Percentiles rank a stretch among this genome's conserved stretches.
Conservation (phyloP, 2,888 invertebrate genomes). For the Cantharis rustica region DNA sequence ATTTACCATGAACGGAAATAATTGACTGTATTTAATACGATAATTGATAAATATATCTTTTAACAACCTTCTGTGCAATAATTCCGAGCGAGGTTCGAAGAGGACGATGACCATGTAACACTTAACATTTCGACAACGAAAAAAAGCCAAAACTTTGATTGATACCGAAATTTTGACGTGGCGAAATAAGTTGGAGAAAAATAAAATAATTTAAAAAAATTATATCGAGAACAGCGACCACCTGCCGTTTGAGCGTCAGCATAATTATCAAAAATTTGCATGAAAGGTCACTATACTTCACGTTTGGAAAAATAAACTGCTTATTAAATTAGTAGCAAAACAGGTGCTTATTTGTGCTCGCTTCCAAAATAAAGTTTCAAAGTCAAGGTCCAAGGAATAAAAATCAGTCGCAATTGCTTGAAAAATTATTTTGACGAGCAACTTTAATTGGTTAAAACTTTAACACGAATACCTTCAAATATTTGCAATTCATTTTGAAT, state of each 20-base stretch:
- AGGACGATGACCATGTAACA: constrained; percentile 5
- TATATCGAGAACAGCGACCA: constrained; percentile 8
- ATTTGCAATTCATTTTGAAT: constrained; percentile 6
- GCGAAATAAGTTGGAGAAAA: background rate
- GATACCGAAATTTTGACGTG: background rate
- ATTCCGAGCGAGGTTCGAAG: background rate
- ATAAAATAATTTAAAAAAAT: constrained; percentile 9
- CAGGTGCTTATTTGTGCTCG: constrained; percentile 18
- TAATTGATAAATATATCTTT: background rate
- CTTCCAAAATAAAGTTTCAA: constrained; percentile 12
- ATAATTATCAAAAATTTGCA: constrained; percentile 19
- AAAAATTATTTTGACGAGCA: constrained; percentile 7
- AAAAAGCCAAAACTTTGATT: background rate
- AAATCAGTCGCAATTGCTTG: constrained; percentile 7
- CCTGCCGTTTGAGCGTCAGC: constrained; percentile 11
- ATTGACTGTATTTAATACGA: background rate
- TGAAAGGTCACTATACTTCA: constrained; percentile 10
- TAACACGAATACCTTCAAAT: constrained; percentile 10
- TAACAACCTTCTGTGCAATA: background rate
- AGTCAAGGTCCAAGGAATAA: constrained; percentile 14
- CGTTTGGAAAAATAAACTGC: constrained; percentile 14
- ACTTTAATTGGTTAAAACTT: background rate
- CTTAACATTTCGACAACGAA: background rate
- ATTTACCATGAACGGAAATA: background rate
- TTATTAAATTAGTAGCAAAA: constrained; percentile 14